Conservation (phyloP, 2,113 vertebrate species). For the Hypanus sabinus region DNA sequence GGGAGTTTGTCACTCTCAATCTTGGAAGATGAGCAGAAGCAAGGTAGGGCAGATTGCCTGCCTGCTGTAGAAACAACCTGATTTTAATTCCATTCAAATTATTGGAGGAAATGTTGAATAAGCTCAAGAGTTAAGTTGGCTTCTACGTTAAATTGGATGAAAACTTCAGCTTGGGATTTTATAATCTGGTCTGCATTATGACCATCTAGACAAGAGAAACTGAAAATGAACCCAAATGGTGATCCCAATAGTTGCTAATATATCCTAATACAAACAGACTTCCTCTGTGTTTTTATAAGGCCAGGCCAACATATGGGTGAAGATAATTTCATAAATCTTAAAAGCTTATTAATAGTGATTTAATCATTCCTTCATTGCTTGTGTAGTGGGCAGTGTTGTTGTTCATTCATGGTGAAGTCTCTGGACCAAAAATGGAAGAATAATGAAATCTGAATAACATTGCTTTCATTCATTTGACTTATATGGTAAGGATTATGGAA, state of each 20-base stretch:
- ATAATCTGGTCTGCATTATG: not conserved
- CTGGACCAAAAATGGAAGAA: not conserved
- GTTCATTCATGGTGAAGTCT: not conserved
- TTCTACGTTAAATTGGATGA: not conserved
- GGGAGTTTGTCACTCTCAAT: not conserved
- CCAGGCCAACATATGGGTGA: not conserved
- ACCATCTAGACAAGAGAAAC: not conserved
- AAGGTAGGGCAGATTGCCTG: not conserved
- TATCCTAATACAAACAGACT: not conserved
- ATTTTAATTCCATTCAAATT: not conserved
- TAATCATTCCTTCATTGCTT: not conserved
- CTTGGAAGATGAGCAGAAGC: not conserved
- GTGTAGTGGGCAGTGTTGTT: too few relatives aligned
- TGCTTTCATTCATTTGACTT: not conserved
- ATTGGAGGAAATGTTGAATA: not conserved
- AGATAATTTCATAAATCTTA: not conserved
- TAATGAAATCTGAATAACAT: not conserved
- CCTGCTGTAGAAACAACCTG: not conserved
- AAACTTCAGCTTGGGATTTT: not conserved
- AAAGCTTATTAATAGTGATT: not conserved
- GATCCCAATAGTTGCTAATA: not conserved
- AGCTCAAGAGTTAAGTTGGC: not conserved
- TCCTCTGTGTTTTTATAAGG: not conserved
- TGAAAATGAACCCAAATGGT: not conserved
- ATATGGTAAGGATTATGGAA: not conserved